Conservation (phyloP, 2,888 invertebrate genomes). For the Hymenopus coronatus region DNA sequence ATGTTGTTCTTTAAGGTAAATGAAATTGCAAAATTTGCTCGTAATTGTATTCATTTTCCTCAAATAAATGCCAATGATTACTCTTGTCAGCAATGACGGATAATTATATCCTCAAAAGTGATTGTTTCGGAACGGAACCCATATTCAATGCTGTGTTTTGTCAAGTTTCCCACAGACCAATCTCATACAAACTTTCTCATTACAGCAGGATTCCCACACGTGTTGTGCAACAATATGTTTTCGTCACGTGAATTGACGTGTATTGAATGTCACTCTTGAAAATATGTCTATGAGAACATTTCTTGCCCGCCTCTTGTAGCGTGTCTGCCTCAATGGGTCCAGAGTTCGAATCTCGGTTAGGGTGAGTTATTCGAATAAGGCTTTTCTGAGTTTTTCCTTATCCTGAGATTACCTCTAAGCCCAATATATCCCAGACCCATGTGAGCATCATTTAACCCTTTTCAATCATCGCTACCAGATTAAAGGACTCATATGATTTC, state of each 20-base stretch:
- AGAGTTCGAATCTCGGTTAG: too few relatives aligned
- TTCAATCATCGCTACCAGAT: too few relatives aligned
- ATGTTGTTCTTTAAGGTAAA: background rate
- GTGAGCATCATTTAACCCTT: too few relatives aligned
- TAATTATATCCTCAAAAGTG: background rate
- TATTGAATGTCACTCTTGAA: background rate
- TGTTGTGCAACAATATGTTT: background rate
- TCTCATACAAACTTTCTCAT: background rate
- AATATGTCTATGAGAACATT: background rate
- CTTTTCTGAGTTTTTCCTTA: too few relatives aligned
- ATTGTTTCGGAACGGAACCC: background rate
- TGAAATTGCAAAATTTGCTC: background rate
- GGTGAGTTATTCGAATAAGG: too few relatives aligned
- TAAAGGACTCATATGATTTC: too few relatives aligned
- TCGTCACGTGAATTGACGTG: background rate
- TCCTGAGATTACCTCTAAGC: too few relatives aligned
- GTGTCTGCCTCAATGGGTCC: too few relatives aligned
- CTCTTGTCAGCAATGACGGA: background rate
- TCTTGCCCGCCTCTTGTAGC: too few relatives aligned
- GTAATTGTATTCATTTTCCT: background rate
- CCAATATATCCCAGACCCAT: too few relatives aligned
- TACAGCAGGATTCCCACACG: background rate
- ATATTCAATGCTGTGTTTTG: background rate
- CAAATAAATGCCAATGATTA: background rate
- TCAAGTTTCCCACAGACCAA: background rate